These are phyloP conservation scores for Probosciger aterrimus DNA, from an alignment of 2,113 vertebrate species.

Conservation along the genomic window DNA sequence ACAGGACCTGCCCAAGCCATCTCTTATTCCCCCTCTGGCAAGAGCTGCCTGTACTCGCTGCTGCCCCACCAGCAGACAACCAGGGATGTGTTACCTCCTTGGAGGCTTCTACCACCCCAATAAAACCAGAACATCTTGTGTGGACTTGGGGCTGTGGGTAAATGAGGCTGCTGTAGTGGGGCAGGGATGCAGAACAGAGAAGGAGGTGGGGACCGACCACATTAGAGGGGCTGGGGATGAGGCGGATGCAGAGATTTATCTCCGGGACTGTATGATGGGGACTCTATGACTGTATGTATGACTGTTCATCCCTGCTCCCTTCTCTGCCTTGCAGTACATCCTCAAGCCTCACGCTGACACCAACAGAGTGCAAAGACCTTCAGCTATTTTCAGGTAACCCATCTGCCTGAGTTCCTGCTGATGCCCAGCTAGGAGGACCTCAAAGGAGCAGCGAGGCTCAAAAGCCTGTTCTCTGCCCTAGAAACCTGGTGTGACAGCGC, in stretches of 20 bases:
- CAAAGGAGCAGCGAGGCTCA: not conserved
- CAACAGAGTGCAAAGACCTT: not conserved
- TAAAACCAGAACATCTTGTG: not conserved
- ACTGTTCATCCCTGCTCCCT: not conserved
- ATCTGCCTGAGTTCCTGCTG: not conserved
- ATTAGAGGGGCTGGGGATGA: not conserved
- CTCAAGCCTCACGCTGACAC: not conserved
- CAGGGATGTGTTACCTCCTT: not conserved
- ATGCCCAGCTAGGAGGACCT: not conserved
- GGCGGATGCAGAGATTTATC: not conserved
- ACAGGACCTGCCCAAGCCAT: not conserved
- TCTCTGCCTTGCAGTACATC: not conserved
- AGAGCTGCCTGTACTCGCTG: not conserved
- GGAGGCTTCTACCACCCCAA: not conserved
- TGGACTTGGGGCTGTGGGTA: not conserved
- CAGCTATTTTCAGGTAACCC: not conserved
- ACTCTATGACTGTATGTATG: not conserved
- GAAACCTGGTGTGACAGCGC: not conserved
- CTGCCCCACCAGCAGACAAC: not conserved
- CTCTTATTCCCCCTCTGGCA: not conserved
- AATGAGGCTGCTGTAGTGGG: not conserved
- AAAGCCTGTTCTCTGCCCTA: not conserved
- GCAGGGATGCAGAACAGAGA: not conserved
- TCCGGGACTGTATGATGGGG: not conserved
- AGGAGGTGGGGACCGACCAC: not conserved